phyloP scores from a whole-genome alignment of 2,888 invertebrate genomes.

The Eupeodes latifasciatus region DNA sequence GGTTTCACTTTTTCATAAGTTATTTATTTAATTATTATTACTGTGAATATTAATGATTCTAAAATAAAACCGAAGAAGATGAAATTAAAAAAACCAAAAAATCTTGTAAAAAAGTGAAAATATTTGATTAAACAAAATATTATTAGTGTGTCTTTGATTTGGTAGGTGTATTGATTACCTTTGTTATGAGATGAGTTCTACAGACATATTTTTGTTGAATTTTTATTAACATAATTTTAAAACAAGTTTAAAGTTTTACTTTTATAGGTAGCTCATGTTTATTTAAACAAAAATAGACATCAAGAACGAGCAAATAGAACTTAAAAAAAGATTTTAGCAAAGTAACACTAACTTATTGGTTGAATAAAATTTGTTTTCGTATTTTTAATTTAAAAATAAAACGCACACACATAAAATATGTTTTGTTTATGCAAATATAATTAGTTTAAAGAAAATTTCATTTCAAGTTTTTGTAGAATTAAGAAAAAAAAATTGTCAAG shows the following conservation, averaged over 20 bases:
- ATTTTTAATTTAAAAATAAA: not conserved
- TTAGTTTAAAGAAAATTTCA: conserved; percentile 39
- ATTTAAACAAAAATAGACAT: not conserved
- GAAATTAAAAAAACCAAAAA: not conserved
- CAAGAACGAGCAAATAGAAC: not conserved
- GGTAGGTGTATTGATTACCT: too few species aligned
- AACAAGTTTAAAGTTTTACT: conserved; percentile 24
- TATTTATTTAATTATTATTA: not conserved
- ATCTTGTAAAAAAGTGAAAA: not conserved
- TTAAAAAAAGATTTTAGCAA: not conserved
- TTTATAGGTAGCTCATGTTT: conserved; percentile 19
- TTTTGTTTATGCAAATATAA: not conserved
- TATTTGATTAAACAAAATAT: not conserved
- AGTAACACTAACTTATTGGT: not conserved
- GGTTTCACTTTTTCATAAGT: conserved; percentile 16
- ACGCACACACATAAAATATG: too few species aligned
- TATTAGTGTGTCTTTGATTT: too few species aligned
- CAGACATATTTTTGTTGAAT: not conserved
- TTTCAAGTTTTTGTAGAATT: conserved; percentile 14
- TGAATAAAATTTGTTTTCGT: not conserved
- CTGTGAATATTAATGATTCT: not conserved
- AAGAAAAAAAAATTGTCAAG: conserved; percentile 20
- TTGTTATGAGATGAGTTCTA: not conserved
- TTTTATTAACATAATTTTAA: not conserved
- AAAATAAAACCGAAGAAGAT: not conserved